Conservation (phyloP, 30 jellyfish, hydroid and myxozoan genomes). For the Sanderia malayensis region DNA sequence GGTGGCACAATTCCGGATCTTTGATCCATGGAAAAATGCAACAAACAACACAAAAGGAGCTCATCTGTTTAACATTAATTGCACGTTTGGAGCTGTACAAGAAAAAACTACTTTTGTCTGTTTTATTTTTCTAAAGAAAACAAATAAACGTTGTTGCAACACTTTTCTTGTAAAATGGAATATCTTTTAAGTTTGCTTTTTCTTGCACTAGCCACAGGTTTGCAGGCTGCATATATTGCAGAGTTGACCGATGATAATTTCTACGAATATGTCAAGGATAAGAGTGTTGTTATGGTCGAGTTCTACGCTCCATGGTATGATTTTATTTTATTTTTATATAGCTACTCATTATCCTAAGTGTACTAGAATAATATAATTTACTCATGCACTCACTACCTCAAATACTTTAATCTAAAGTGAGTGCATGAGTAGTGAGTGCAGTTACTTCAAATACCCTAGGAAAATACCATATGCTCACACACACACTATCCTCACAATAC, state of each 20-base stretch:
- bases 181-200: conserved; percentile 1
- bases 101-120: too few species aligned
- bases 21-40: conserved; percentile 17
- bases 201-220: conserved; percentile 6
- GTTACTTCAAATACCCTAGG: too few species aligned
- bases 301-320: conserved; percentile 96
- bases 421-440: too few species aligned
- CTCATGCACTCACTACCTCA: too few species aligned
- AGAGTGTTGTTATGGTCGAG: conserved; percentile 75
- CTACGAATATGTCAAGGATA: conserved; percentile 81
- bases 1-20: conserved; percentile 20
- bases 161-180: not conserved
- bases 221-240: conserved; percentile 48
- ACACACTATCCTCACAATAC: too few species aligned
- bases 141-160: too few species aligned
- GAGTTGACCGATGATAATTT: conserved; percentile 84
- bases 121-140: not conserved
- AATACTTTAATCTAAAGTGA: too few species aligned
- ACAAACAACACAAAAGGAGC: not conserved
- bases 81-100: not conserved
- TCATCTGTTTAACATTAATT: not conserved
- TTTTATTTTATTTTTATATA: too few species aligned
- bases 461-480: too few species aligned
- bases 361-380: too few species aligned
- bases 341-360: too few species aligned